Evolutionary conservation across 2,113 vertebrate species (phyloP).

Genomic region (Pterocles burchelli): DNA sequence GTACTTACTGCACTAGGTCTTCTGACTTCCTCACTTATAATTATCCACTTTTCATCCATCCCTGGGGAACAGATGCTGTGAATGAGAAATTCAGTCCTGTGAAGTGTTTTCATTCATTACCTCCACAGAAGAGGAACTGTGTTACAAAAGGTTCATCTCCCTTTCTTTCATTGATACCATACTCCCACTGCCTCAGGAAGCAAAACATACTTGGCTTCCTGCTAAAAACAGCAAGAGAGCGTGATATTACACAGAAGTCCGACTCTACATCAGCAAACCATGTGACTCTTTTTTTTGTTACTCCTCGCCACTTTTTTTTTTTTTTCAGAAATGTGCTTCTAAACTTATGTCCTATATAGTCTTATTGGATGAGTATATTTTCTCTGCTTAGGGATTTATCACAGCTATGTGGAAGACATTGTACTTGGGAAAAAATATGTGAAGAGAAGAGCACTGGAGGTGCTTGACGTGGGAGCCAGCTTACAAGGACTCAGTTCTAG

Average conservation of each 20-base stretch:
- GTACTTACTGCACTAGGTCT: constrained; percentile 29
- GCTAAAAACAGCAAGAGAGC: not conserved
- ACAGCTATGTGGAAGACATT: not conserved
- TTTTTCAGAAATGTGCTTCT: not conserved
- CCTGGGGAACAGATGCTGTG: constrained; percentile 31
- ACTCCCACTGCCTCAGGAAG: not conserved
- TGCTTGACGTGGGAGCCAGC: not conserved
- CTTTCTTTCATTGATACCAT: not conserved
- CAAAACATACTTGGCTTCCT: not conserved
- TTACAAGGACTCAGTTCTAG: not conserved
- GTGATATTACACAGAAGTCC: not conserved
- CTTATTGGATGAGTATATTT: not conserved
- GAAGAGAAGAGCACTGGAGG: not conserved
- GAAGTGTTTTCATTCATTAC: not conserved
- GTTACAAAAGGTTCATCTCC: not conserved
- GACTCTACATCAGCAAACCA: not conserved
- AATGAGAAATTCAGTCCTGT: constrained; percentile 23
- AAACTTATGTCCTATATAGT: not conserved
- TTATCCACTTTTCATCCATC: constrained; percentile 47
- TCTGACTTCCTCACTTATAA: constrained; percentile 43
- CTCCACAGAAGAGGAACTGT: not conserved
- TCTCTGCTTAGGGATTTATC: not conserved
- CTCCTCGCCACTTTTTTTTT: not conserved
- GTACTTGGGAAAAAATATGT: not conserved
- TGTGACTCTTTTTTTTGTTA: not conserved